Evolutionary conservation across 2,888 invertebrate genomes (phyloP), one percentile per base, ranked within the genome.

Genomic region (Ophonus ardosiacus): DNA sequence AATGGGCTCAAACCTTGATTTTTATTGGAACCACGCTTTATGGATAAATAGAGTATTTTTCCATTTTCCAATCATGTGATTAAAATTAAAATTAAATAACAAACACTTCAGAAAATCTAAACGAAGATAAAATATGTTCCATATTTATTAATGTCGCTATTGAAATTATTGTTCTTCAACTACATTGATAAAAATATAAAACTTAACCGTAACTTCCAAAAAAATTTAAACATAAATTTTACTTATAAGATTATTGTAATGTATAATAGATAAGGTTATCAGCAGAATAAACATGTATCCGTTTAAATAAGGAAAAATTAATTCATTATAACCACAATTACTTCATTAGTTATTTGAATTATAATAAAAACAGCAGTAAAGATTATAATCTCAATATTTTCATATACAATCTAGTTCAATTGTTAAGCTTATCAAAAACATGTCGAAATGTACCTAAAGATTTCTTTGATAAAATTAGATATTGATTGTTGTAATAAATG

Each of bases 231-330:
- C 43, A 51, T 51, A 13, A 13, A 51, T 51, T 24, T 7, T 21
- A 63, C 10, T 21, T 63, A 21, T 63, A 61, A 21, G 8, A 21
- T 21, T 21, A 31, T 10, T 63, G 21, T 63, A 18, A 63, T 18
- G 13, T 21, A 18, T 21, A 24, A 21, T 24, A 24, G 63, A 63
- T 63, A 63, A 7, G 24, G 24, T 63, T 63, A 63, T 63, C 63
- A 24, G 8, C 17, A 7, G 0, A 24, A 10, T 63, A 63, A 63
- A 63, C 5, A 24, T 10, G 21, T 63, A 63, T 24, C 63, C 63
- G 24, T 24, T 21, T 13, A 18, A 63, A 63, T 24, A 63, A 63
- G 63, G 63, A 63, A 63, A 31, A 63, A 63, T 63, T 63, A 24
- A 63, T 24, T 63, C 18, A 18, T 18, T 21, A 24, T n/a, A 63